Evolutionary conservation across 2,888 invertebrate species (phyloP), one percentile per base, ranked within the genome.

Genomic region (Ichneumoninae sp.): DNA sequence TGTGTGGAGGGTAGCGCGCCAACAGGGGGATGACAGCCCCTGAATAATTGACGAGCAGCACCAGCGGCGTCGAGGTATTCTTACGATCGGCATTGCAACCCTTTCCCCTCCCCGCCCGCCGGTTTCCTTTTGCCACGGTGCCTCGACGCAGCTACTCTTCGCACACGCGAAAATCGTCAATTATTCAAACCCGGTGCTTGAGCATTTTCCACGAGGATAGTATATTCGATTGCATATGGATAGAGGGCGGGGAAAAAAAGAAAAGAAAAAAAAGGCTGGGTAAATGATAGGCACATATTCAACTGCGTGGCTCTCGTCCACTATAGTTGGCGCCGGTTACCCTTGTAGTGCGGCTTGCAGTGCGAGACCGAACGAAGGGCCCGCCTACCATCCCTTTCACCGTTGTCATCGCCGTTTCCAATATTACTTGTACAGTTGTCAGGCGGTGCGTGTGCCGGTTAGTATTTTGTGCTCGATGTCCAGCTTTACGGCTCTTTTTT

Each of bases 31-130:
- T 91, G 92, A 91, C 92, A 91, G 89, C 88, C 77, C 76, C 54
- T 92, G 91, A 92, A 92, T 92, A 91, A 92, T 92, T 90, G 87
- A 92, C 84, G 87, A 83, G 87, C 86, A 70, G 78, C 69, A 44
- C 69, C 68, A 81, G 54, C 87, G 87, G 86, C 89, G 88, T 90
- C 89, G 89, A 89, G 89, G 90, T 89, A 91, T 92, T 92, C 91
- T 92, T 91, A 91, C 92, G 92, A 91, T 91, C 91, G 90, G 89
- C 88, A 88, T 83, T 89, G 89, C 81, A 68, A 75, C 76, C 76
- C 81, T 82, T 81, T 77, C 52, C 85, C 89, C 88, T 86, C 83
- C 84, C 86, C 87, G 87, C 86, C 84, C n/a, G 40, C 57, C 83
- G 30, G 52, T 16, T 60, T 60, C 83, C 80, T 71, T 83, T 74